phyloP scores from a whole-genome alignment of 2,888 invertebrate species.

The Caenorhabditis uteleia region DNA sequence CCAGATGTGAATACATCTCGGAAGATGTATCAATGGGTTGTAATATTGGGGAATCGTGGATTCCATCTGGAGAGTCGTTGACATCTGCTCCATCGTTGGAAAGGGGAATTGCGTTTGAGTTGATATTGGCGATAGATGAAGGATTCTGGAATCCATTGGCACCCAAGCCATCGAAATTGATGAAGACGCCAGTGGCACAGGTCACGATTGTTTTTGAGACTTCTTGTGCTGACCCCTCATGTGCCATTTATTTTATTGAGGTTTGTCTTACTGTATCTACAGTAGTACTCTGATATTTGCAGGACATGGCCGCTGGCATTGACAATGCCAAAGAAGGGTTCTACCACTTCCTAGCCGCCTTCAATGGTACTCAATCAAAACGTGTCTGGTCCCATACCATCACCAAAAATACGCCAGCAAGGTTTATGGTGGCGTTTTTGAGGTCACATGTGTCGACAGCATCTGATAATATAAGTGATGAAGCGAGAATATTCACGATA shows the following conservation, averaged over 20 bases:
- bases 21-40: conserved; percentile 54
- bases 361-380: conserved; percentile 60
- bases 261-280: too few species aligned
- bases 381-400: conserved; percentile 54
- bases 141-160: conserved; percentile 67
- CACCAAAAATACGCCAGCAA: conserved; percentile 46
- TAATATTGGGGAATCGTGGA: conserved; percentile 72
- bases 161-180: conserved; percentile 27
- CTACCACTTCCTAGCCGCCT: conserved; percentile 59
- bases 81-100: conserved; percentile 73
- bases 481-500: conserved; percentile 73
- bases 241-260: conserved; percentile 74
- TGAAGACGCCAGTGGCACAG: conserved; percentile 71
- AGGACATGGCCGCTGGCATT: conserved; percentile 32
- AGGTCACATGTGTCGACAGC: conserved; percentile 53
- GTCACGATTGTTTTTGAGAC: conserved; percentile 74
- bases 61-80: conserved; percentile 72
- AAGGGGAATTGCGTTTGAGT: conserved; percentile 73
- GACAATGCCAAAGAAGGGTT: conserved; percentile 25
- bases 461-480: conserved; percentile 68
- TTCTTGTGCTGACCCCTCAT: conserved; percentile 72
- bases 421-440: conserved; percentile 64
- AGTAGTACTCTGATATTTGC: too few species aligned
- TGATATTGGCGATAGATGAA: conserved; percentile 72
- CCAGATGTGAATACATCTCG: conserved; percentile 71